Base-by-base conservation (phyloP, 2,113 vertebrate species). In the Eudyptes chrysolophus region DNA sequence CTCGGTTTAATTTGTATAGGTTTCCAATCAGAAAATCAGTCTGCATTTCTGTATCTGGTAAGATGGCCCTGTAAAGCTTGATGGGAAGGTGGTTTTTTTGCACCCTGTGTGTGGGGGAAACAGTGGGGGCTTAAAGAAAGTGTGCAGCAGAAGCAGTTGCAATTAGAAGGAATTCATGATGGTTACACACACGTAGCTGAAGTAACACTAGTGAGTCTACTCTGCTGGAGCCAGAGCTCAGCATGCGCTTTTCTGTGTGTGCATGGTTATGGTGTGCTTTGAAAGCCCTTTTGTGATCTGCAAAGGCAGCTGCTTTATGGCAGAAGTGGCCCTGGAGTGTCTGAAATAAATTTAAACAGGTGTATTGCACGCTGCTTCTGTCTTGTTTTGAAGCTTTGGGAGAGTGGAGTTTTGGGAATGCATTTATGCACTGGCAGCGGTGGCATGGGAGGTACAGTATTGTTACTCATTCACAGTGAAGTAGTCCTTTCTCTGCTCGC, bases 281-380 rank as follows among this genome's bases (percentile, higher is more conserved):
- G 85, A 94, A 97, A 96, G 57, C 62, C 87, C 55, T 78, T 96
- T 76, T 96, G 84, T 95, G 93, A 92, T 83, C 94, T 29, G 61
- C 82, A 90, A 88, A 96, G 89, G 80, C 87, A 94, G 58, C 68
- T 97, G 93, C 81, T 71, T 87, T 85, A 20, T 36, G 93, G 71
- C 68, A 87, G 70, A 79, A 87, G 46, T 81, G 78, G 75, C 83
- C 44, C 34, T 57, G 25, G 34, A 64, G 86, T 91, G 96, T 89
- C 48, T 38, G 72, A 93, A 86, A 74, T 36, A 66, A 20, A 48
- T 69, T 92, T 68, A 86, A 91, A 71, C 64, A 58, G 72, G 57
- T 79, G 29, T 64, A 48, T 29, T 77, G 22, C 54, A 91, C 61
- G 74, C 42, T 96, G 40, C 49, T 96, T 69, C 60, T n/a, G 29